These are phyloP conservation scores for Pseudanteris insignis DNA, from an alignment of 2,888 invertebrate genomes.

Conservation along the genomic window DNA sequence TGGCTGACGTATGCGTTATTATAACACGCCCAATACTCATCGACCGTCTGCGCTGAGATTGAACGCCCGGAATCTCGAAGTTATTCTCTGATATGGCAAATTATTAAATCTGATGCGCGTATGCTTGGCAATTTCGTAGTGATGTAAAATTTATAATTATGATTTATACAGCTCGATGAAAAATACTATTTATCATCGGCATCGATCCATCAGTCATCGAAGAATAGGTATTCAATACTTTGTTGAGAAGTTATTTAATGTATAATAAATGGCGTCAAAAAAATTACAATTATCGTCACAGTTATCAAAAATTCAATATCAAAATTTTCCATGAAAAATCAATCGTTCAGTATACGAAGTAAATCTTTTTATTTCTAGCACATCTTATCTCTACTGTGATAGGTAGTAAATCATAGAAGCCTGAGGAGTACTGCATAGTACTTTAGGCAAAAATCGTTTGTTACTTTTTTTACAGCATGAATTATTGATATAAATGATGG, in stretches of 20 bases:
- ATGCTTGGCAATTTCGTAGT: conserved; percentile 30
- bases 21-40: conserved; percentile 45
- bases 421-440: too few species aligned
- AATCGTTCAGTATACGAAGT: too few species aligned
- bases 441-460: too few species aligned
- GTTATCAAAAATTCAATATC: too few species aligned
- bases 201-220: conserved; percentile 34
- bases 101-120: conserved; percentile 40
- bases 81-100: conserved; percentile 42
- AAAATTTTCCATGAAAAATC: too few species aligned
- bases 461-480: too few species aligned
- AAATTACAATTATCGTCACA: too few species aligned
- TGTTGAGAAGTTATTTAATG: too few species aligned
- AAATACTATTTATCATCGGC: conserved; percentile 25
- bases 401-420: neutral
- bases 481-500: too few species aligned
- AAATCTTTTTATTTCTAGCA: neutral
- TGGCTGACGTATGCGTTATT: conserved; percentile 39
- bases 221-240: too few species aligned
- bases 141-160: conserved; percentile 38
- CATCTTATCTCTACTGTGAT: neutral
- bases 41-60: conserved; percentile 37
- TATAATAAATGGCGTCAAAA: too few species aligned
- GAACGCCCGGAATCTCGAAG: conserved; percentile 19
- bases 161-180: conserved; percentile 21